phyloP scores from a whole-genome alignment of 1,140 invertebrate species.

The Psix sp. region DNA sequence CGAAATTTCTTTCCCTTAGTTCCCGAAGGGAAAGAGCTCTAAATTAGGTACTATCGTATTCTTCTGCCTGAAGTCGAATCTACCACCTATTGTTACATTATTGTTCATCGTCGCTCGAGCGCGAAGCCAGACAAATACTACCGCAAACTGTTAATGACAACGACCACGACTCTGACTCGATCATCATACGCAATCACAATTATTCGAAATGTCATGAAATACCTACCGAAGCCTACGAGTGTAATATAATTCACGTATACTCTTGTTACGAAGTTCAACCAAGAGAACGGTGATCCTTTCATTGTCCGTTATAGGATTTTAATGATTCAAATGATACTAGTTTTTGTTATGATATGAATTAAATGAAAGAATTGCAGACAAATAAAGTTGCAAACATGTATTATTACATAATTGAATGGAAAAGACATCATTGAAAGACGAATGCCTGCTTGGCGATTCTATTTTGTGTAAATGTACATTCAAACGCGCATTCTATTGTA shows the following conservation, averaged over 20 bases:
- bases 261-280: constrained; percentile 73
- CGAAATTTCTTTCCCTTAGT: too few species aligned
- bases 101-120: constrained; percentile 38
- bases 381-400: constrained; percentile 3
- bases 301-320: constrained; percentile 75
- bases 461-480: constrained; percentile 69
- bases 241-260: constrained; percentile 64
- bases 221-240: constrained; percentile 61
- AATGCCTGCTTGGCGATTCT: constrained; percentile 74
- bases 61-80: constrained; percentile 69
- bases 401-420: constrained; percentile 18
- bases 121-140: constrained; percentile 53
- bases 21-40: constrained; percentile 65
- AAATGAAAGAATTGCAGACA: constrained; percentile 3
- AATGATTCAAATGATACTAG: constrained; percentile 64
- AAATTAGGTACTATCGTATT: constrained; percentile 70
- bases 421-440: constrained; percentile 50
- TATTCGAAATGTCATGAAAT: constrained; percentile 44
- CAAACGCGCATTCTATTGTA: constrained; percentile 35
- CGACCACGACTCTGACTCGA: constrained; percentile 33
- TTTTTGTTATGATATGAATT: constrained; percentile 71
- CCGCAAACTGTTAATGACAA: constrained; percentile 38
- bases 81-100: constrained; percentile 55
- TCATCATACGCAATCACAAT: constrained; percentile 50
- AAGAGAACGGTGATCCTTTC: constrained; percentile 72